phyloP scores from a whole-genome alignment of 1,140 invertebrate genomes.

The Drosophila guanche region DNA sequence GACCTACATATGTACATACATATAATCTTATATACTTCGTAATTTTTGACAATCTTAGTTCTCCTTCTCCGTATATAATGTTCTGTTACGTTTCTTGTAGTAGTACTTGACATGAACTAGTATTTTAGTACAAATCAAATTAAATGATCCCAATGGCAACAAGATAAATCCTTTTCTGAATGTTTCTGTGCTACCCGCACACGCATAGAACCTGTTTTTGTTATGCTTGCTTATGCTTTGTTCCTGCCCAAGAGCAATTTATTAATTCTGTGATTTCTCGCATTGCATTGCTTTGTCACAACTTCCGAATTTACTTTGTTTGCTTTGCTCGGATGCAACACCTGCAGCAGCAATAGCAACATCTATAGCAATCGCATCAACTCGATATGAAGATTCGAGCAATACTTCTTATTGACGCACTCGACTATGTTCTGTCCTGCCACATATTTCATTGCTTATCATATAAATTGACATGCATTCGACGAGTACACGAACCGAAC shows the following conservation, averaged over 20 bases:
- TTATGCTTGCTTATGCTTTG: conserved; percentile 52
- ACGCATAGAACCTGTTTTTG: conserved; percentile 21
- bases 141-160: conserved; percentile 21
- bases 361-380: conserved; percentile 33
- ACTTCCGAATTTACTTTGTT: conserved; percentile 31
- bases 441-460: conserved; percentile 57
- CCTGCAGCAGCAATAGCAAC: conserved; percentile 42
- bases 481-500: conserved; percentile 23
- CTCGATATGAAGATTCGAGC: conserved; percentile 61
- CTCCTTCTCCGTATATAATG: neutral
- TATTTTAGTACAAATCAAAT: conserved; percentile 9
- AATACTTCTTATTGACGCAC: conserved; percentile 50
- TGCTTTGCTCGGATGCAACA: conserved; percentile 52
- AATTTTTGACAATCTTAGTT: conserved; percentile 16
- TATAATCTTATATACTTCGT: conserved; percentile 3
- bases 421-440: conserved; percentile 25
- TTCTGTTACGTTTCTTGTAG: conserved; percentile 19
- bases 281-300: conserved; percentile 59
- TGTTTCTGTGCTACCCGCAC: conserved; percentile 23
- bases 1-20: neutral
- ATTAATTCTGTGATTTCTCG: conserved; percentile 37
- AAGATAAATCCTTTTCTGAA: conserved; percentile 74
- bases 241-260: conserved; percentile 33
- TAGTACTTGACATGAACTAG: conserved; percentile 22
- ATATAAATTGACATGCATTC: conserved; percentile 73